These are phyloP conservation scores for Gorsachius goisagi DNA, from an alignment of 2,113 vertebrate species.

Conservation along the genomic window DNA sequence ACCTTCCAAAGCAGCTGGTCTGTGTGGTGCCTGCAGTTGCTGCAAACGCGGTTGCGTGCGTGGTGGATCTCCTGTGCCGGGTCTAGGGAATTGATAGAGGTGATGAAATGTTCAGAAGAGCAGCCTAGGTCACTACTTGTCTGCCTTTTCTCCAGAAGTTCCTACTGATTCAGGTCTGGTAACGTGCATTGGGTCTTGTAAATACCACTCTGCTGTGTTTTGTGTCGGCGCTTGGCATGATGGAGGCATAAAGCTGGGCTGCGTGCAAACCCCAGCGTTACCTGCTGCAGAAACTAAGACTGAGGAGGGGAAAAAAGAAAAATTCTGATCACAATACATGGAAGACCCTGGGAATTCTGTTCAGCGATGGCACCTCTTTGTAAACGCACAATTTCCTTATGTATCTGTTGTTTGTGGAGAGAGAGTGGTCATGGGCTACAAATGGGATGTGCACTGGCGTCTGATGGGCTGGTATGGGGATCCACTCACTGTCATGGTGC, in stretches of 20 bases:
- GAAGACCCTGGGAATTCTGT: not conserved
- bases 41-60: accelerated
- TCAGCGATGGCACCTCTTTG: not conserved
- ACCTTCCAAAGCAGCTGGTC: not conserved
- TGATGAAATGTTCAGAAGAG: accelerated
- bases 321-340: not conserved
- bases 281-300: not conserved
- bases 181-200: accelerated
- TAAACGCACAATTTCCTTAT: not conserved
- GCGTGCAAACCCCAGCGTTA: not conserved
- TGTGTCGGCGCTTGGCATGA: accelerated
- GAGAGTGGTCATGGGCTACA: not conserved
- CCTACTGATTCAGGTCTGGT: not conserved
- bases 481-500: accelerated
- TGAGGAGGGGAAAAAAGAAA: not conserved
- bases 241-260: not conserved
- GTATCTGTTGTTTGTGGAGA: not conserved
- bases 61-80: not conserved
- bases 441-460: accelerated
- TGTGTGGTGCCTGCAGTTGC: not conserved
- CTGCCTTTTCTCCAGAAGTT: not conserved
- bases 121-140: not conserved
- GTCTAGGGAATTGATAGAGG: too few species aligned
- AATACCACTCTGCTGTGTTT: not conserved
- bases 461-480: not conserved